Evolutionary conservation across 2,797 vertebrate species (phyloP).

Genomic region (Adrianichthys oophorus): DNA sequence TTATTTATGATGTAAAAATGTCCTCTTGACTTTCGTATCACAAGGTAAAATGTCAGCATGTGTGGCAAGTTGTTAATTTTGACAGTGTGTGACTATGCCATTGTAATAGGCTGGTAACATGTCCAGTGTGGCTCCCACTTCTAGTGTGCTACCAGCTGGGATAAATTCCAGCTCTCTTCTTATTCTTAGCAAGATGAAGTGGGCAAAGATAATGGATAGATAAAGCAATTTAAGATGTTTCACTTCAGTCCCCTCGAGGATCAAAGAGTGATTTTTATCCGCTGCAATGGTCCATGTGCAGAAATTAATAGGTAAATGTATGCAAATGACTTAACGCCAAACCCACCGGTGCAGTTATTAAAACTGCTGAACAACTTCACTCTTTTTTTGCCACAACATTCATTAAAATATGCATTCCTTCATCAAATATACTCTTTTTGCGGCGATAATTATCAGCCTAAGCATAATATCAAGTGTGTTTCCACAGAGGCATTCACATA

Average conservation of each 20-base stretch:
- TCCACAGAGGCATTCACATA: neutral
- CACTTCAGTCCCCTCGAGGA: neutral
- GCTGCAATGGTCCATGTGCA: conserved; percentile 1
- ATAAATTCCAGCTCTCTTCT: too few species aligned
- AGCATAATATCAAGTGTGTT: conserved; percentile 1
- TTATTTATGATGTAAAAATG: too few species aligned
- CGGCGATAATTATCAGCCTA: conserved; percentile 14
- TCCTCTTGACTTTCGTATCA: too few species aligned
- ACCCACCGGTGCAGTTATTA: conserved; percentile 18
- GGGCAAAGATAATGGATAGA: neutral
- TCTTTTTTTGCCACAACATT: conserved; percentile 7
- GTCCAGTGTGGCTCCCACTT: too few species aligned
- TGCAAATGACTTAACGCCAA: conserved; percentile 13
- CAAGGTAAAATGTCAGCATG: too few species aligned
- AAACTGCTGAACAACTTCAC: conserved; percentile 18
- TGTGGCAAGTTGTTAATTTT: too few species aligned
- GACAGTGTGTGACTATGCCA: too few species aligned
- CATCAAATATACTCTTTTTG: conserved; percentile 16
- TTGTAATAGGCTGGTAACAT: too few species aligned
- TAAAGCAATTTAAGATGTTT: neutral
- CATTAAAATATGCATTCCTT: conserved; percentile 16
- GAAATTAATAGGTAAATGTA: conserved; percentile 25
- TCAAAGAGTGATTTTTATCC: neutral
- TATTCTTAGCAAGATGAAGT: too few species aligned
- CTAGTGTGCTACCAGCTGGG: too few species aligned